Conservation (phyloP, 2,113 vertebrate species). For the Chlamydotis undulata region DNA sequence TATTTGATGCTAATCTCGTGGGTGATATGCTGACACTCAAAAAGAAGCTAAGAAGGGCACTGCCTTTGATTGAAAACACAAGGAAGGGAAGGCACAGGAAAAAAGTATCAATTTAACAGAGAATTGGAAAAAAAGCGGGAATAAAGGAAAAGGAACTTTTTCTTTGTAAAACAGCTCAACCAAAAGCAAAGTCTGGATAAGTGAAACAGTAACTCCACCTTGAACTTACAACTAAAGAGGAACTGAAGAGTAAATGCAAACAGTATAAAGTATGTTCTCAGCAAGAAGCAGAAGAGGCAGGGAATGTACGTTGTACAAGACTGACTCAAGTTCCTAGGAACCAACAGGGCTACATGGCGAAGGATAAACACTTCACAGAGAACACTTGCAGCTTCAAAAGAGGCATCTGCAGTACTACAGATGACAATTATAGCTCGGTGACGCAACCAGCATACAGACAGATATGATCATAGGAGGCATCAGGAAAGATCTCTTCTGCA, state of each 20-base stretch:
- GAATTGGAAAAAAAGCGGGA: not conserved
- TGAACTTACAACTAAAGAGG: not conserved
- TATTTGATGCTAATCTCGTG: not conserved
- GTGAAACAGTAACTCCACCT: not conserved
- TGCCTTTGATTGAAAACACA: not conserved
- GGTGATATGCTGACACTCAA: not conserved
- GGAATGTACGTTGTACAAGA: not conserved
- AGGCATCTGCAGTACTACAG: not conserved
- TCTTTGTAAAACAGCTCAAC: not conserved
- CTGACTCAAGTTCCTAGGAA: not conserved
- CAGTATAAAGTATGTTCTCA: not conserved
- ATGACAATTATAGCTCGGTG: not conserved
- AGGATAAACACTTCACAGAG: not conserved
- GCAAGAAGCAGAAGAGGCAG: not conserved
- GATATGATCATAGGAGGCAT: fast-evolving
- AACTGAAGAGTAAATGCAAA: not conserved
- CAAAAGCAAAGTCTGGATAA: not conserved
- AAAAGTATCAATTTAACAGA: not conserved
- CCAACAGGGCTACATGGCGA: not conserved
- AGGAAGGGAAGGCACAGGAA: not conserved
- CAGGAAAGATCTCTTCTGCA: not conserved
- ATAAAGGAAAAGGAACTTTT: not conserved
- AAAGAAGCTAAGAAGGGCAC: not conserved
- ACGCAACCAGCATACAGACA: not conserved
- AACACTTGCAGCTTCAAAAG: not conserved